Evolutionary conservation across 2,797 vertebrate species (phyloP).

Genomic region (Cynopterus sphinx): DNA sequence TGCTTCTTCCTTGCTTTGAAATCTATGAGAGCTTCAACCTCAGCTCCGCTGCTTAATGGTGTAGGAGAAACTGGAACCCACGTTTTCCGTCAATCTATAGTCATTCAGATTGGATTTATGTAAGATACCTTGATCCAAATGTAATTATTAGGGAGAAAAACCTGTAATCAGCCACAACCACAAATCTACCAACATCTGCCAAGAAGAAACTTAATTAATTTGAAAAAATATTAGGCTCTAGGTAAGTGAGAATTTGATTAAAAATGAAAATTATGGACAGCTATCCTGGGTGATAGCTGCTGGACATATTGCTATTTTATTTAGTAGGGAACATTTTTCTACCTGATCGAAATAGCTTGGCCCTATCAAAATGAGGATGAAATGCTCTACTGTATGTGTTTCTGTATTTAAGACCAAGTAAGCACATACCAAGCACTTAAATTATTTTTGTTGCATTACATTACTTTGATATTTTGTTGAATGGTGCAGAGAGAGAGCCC

Average conservation of each 20-base stretch:
- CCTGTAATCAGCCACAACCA: neutral
- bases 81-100: neutral
- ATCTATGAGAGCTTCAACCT: neutral
- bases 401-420: neutral
- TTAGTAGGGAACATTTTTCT: neutral
- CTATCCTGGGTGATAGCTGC: neutral
- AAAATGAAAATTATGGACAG: constrained; percentile 9
- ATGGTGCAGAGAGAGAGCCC: neutral
- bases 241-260: constrained; percentile 30
- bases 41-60: neutral
- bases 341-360: neutral
- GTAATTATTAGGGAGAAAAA: constrained; percentile 48
- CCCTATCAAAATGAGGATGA: neutral
- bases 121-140: constrained; percentile 36
- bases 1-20: neutral
- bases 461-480: neutral
- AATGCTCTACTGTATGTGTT: neutral
- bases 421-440: neutral
- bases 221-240: constrained; percentile 14
- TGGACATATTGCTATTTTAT: constrained; percentile 18
- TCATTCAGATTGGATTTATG: constrained; percentile 30
- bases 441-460: neutral
- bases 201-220: constrained; percentile 2
- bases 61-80: neutral
- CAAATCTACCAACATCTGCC: neutral